A percentile compares a stretch with the other conserved stretches of the same genome.
phyloP scores from a whole-genome alignment of 2,797 vertebrate species.

The Eulemur coronatus region DNA sequence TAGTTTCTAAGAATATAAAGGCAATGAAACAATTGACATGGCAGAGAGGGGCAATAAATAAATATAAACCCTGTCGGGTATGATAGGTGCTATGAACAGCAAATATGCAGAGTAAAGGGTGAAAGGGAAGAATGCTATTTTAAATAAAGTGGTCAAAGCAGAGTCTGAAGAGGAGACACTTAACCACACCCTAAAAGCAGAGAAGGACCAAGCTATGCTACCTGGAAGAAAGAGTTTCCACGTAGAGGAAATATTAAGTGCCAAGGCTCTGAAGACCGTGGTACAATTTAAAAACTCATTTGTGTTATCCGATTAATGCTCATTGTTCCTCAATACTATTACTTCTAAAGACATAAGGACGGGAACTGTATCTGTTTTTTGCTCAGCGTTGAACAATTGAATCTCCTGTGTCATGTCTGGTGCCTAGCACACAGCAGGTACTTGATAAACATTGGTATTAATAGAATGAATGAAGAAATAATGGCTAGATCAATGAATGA shows the following conservation, averaged over 20 bases:
- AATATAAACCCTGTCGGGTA: background rate
- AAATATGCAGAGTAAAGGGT: background rate
- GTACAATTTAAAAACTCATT: background rate
- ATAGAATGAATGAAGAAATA: background rate
- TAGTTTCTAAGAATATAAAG: background rate
- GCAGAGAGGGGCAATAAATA: background rate
- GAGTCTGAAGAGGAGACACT: background rate
- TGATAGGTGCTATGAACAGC: background rate
- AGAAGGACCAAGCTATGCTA: background rate
- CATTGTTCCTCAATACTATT: background rate
- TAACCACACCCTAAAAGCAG: background rate
- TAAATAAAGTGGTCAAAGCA: background rate
- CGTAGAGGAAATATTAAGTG: background rate
- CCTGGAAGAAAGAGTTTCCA: background rate
- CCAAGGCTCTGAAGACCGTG: background rate
- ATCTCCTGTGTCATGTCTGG: background rate
- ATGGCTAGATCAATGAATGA: background rate
- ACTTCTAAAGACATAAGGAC: background rate
- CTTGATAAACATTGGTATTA: background rate
- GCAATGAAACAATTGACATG: background rate
- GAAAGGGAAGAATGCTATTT: background rate
- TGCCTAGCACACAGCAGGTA: background rate
- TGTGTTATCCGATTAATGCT: background rate
- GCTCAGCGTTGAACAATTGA: background rate
- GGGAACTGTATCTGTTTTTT: background rate